Conservation (phyloP, 2,113 vertebrate genomes). For the Anguilla japonica region DNA sequence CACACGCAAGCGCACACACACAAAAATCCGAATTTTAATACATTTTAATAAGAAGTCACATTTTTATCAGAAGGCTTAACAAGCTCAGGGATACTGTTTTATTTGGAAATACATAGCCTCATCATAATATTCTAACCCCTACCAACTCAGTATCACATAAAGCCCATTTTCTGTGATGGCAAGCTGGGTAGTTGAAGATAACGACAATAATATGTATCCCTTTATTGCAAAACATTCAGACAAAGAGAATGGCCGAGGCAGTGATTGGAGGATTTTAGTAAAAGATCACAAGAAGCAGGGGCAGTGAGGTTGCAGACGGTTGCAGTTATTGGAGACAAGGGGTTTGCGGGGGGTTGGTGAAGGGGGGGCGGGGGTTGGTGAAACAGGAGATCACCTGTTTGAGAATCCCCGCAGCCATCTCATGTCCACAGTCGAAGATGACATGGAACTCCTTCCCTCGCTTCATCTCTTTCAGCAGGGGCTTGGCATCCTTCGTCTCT, state of each 20-base stretch:
- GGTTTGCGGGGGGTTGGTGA: background rate
- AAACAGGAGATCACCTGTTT: slow-evolving; percentile 81
- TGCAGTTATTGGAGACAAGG: background rate
- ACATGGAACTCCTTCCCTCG: slow-evolving; percentile 96
- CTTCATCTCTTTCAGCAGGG: slow-evolving; percentile 98
- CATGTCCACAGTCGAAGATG: slow-evolving; percentile 97
- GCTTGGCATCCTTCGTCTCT: slow-evolving; percentile 95
- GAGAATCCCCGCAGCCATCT: slow-evolving; percentile 96
- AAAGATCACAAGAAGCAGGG: background rate
- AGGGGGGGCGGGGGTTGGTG: background rate
- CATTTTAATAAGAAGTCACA: background rate
- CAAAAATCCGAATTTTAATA: background rate
- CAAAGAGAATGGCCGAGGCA: background rate
- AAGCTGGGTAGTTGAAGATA: background rate
- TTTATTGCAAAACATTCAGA: background rate
- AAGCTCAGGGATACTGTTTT: background rate
- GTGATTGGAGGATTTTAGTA: background rate
- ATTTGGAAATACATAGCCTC: background rate
- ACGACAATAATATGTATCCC: background rate
- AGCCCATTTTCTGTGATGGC: background rate
- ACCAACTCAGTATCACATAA: background rate
- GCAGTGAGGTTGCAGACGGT: background rate
- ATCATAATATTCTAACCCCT: background rate
- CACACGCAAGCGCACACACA: background rate
- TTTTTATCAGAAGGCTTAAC: background rate